phyloP scores from a whole-genome alignment of 2,113 vertebrate genomes.

The Oxyura jamaicensis region DNA sequence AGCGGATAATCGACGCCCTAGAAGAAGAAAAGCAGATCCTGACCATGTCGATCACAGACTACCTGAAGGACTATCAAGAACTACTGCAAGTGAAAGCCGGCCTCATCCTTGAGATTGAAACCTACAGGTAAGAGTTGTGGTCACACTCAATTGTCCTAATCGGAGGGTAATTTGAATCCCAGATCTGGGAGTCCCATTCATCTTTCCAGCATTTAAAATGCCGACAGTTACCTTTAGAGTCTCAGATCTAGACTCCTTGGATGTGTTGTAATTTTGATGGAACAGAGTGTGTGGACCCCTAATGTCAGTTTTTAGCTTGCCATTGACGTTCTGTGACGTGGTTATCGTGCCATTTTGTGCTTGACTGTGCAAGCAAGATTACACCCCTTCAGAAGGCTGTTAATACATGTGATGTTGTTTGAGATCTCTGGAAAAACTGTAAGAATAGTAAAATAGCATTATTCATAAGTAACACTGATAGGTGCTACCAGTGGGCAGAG shows the following conservation, averaged over 20 bases:
- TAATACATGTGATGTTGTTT: background rate
- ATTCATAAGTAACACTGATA: background rate
- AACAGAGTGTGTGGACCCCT: background rate
- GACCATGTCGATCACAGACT: slow-evolving; percentile 80
- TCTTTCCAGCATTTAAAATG: background rate
- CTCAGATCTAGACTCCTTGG: background rate
- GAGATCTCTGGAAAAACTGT: background rate
- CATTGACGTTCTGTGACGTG: background rate
- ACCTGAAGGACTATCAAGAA: slow-evolving; percentile 89
- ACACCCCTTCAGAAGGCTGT: background rate
- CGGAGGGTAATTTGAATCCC: background rate
- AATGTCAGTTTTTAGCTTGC: background rate
- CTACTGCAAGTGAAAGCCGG: slow-evolving; percentile 91
- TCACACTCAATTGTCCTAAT: background rate
- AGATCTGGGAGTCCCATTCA: background rate
- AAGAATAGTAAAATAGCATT: background rate
- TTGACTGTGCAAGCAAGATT: background rate
- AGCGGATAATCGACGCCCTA: slow-evolving; percentile 86
- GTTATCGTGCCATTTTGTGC: background rate
- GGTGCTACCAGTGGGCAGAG: background rate
- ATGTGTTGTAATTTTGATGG: background rate
- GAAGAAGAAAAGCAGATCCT: slow-evolving; percentile 88
- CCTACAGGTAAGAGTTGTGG: slow-evolving; percentile 85
- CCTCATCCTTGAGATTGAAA: slow-evolving; percentile 91
- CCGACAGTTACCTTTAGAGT: background rate